Evolutionary conservation across 2,797 vertebrate species (phyloP), one percentile per base, ranked within the genome.

Genomic region (Pithecia hirsuta): DNA sequence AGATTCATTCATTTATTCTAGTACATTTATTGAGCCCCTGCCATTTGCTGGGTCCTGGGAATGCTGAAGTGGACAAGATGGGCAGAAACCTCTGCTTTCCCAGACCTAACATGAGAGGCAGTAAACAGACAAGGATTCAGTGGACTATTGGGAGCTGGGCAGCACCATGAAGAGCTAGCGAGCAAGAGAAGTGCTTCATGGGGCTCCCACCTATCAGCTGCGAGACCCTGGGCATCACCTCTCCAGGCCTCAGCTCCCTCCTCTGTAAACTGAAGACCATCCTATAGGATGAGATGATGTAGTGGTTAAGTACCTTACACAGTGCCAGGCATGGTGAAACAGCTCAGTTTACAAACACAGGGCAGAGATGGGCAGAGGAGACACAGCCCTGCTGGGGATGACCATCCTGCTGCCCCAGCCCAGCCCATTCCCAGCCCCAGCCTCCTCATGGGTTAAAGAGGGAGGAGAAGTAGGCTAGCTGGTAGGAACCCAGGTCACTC

Each of bases 101-200:
- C 24, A 28, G 81, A 41, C 13, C 12, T 33, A 28, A 46, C 1
- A 0, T 4, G 0, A 6, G 1, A 8, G 75, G 24, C 52, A 1
- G 41, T 5, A 75, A 46, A 11, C 61, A 75, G 52, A 11, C 4
- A 15, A 75, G 28, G 12, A 1, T 22, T 33, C 0, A 2, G 8
- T 2, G 22, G 30, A 33, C 4, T 2, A 0, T n/a, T 33, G 30
- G 84, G 55, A 33, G 13, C 67, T 67, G 39, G 13, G 33, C 11
- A 11, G 52, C 4, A 39, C 67, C 15, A 1, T 5, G 24, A 50
- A 70, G 41, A 61, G 30, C 76, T 50, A 20, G 17, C n/a, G 30
- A 22, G 76, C 13, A 36, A 64, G 64, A 44, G 41, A 81, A 78
- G 3, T 11, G 48, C 2, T 28, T 13, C 6, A 67, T 14, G 30